These are phyloP conservation scores for Lerista edwardsae DNA, from an alignment of 2,797 vertebrate genomes.

Conservation along the genomic window DNA sequence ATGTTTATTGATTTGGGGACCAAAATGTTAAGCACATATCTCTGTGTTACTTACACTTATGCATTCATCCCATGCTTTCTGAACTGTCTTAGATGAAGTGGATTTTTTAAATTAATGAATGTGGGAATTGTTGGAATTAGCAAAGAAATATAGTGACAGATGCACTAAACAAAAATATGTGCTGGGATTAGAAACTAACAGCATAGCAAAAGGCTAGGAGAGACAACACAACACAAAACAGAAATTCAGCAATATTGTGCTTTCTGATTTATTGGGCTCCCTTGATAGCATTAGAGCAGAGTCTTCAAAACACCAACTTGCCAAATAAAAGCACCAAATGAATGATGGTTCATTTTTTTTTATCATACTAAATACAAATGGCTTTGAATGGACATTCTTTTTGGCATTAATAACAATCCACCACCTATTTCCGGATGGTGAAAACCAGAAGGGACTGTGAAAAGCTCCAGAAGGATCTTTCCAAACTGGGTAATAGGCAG, in stretches of 20 bases:
- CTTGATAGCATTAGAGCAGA: background rate
- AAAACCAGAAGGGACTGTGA: no score
- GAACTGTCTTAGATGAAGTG: background rate
- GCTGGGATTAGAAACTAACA: background rate
- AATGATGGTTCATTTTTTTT: background rate
- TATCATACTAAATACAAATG: fast-evolving
- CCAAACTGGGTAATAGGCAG: no score
- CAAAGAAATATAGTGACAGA: background rate
- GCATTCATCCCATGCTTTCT: background rate
- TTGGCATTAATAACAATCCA: background rate
- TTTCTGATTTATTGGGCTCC: background rate
- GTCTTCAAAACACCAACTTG: background rate
- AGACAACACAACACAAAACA: background rate
- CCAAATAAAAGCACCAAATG: no score
- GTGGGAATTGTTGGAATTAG: background rate
- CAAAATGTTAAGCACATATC: background rate
- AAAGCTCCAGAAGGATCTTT: no score
- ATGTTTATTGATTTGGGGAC: constrained; percentile 9
- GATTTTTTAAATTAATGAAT: background rate
- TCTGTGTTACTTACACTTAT: background rate
- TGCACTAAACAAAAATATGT: background rate
- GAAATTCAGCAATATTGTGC: background rate
- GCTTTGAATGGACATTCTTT: background rate
- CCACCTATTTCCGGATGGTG: no score
- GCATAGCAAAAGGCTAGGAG: background rate